A percentile compares a stretch with the other conserved stretches of the same genome.
These are phyloP conservation scores for Epizoanthus rinbou DNA, from an alignment of 92 coral and sea anemone species.

Conservation along the genomic window DNA sequence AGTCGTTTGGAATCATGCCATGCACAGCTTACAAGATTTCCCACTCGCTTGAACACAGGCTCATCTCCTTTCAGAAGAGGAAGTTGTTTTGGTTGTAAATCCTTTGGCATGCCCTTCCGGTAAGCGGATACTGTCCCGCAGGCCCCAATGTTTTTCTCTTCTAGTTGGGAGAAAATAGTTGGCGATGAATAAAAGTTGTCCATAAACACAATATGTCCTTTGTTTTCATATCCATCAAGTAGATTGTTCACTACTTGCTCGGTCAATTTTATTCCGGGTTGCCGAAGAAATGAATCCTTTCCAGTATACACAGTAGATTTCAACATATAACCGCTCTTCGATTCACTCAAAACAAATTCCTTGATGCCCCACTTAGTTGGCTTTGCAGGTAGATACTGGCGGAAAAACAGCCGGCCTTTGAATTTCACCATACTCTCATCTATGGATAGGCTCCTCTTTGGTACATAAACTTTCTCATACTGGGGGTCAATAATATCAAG, in stretches of 20 bases:
- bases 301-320: slow-evolving; percentile 63
- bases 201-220: slow-evolving; percentile 57
- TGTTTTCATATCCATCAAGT: slow-evolving; percentile 57
- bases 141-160: slow-evolving; percentile 59
- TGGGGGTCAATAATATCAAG: slow-evolving; percentile 58
- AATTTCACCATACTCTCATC: slow-evolving; percentile 65
- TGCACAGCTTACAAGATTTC: slow-evolving; percentile 64
- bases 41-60: slow-evolving; percentile 63
- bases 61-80: slow-evolving; percentile 51
- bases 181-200: slow-evolving; percentile 63
- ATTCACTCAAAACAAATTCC: slow-evolving; percentile 57
- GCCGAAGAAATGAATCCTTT: slow-evolving; percentile 32
- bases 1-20: slow-evolving; percentile 74
- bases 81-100: slow-evolving; percentile 43
- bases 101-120: slow-evolving; percentile 56
- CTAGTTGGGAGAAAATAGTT: slow-evolving; percentile 44
- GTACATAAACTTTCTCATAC: slow-evolving; percentile 47
- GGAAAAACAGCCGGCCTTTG: slow-evolving; percentile 67
- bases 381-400: slow-evolving; percentile 69
- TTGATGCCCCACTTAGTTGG: slow-evolving; percentile 72
- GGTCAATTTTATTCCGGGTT: slow-evolving; percentile 27
- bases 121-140: slow-evolving; percentile 66
- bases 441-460: slow-evolving; percentile 35
- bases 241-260: slow-evolving; percentile 50
- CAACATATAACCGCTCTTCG: slow-evolving; percentile 50